A percentile compares a stretch with the other conserved stretches of the same genome.
phyloP scores from a whole-genome alignment of 1,140 invertebrate species.

The Batillaria attramentaria region DNA sequence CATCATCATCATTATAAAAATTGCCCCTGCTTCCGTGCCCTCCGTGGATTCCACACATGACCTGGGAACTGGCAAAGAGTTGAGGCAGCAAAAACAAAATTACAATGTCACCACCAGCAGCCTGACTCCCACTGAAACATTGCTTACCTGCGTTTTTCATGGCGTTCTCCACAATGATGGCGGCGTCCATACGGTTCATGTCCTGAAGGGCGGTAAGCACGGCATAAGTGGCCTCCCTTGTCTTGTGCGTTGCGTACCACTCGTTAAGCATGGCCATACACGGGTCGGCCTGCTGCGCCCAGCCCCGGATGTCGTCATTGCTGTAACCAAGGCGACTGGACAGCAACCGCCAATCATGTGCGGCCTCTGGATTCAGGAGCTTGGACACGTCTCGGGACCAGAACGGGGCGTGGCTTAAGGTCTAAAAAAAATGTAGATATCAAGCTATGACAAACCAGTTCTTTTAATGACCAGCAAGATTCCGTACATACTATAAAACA shows the following conservation, averaged over 20 bases:
- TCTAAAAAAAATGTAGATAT: constrained; percentile 46
- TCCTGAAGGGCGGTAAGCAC: constrained; percentile 55
- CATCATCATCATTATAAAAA: neutral
- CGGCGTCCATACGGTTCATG: constrained; percentile 57
- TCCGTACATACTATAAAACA: neutral
- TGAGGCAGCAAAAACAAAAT: too few relatives aligned
- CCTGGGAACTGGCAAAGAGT: too few relatives aligned
- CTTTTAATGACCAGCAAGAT: neutral
- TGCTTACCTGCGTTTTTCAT: constrained; percentile 55
- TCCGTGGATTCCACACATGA: too few relatives aligned
- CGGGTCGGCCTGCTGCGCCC: constrained; percentile 62
- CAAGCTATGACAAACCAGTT: too few relatives aligned
- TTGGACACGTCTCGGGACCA: constrained; percentile 64
- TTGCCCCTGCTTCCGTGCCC: too few relatives aligned
- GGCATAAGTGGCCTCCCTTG: constrained; percentile 60
- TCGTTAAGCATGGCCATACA: constrained; percentile 66
- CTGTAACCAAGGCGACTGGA: constrained; percentile 62
- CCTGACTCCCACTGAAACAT: neutral
- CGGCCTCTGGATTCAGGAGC: constrained; percentile 55
- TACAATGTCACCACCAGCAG: too few relatives aligned
- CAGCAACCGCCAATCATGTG: constrained; percentile 64
- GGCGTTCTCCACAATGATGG: constrained; percentile 58
- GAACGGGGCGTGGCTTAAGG: constrained; percentile 60
- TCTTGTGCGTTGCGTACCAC: constrained; percentile 68
- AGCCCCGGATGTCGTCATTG: constrained; percentile 61